Evolutionary conservation across 2,888 invertebrate species (phyloP).

Genomic region (Pemphredon lugubris): DNA sequence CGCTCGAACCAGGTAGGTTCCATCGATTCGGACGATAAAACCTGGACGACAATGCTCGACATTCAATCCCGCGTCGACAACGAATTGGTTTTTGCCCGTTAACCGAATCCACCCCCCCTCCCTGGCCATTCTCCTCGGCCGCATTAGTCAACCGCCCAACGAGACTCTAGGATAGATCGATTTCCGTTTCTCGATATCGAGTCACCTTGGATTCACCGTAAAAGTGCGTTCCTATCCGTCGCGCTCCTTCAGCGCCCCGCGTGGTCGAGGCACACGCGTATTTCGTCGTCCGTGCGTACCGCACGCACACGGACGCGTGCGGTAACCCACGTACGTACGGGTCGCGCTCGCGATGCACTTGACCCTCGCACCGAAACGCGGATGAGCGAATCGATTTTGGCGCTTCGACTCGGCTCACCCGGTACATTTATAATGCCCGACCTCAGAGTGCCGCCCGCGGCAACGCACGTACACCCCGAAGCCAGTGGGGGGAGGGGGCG

Average conservation of each 20-base stretch:
- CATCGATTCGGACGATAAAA: conserved; percentile 59
- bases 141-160: conserved; percentile 61
- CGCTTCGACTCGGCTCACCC: conserved; percentile 57
- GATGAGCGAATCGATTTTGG: conserved; percentile 59
- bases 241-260: conserved; percentile 19
- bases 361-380: conserved; percentile 55
- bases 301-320: conserved; percentile 4
- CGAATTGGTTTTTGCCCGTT: conserved; percentile 67
- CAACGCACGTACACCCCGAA: conserved; percentile 62
- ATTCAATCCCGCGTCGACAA: conserved; percentile 62
- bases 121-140: conserved; percentile 19
- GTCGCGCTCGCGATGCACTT: conserved; percentile 51
- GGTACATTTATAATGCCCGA: conserved; percentile 65
- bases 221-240: conserved; percentile 28
- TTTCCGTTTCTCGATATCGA: conserved; percentile 54
- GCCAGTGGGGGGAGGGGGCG: conserved; percentile 61
- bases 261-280: too few relatives aligned
- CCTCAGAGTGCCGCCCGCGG: conserved; percentile 57
- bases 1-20: conserved; percentile 9
- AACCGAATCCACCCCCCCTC: conserved; percentile 49
- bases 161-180: conserved; percentile 64
- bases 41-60: conserved; percentile 55
- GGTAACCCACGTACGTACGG: conserved; percentile 10
- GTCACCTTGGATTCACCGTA: conserved; percentile 44
- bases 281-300: not conserved